phyloP scores from a whole-genome alignment of 2,113 vertebrate species.

The Lycocorax pyrrhopterus region DNA sequence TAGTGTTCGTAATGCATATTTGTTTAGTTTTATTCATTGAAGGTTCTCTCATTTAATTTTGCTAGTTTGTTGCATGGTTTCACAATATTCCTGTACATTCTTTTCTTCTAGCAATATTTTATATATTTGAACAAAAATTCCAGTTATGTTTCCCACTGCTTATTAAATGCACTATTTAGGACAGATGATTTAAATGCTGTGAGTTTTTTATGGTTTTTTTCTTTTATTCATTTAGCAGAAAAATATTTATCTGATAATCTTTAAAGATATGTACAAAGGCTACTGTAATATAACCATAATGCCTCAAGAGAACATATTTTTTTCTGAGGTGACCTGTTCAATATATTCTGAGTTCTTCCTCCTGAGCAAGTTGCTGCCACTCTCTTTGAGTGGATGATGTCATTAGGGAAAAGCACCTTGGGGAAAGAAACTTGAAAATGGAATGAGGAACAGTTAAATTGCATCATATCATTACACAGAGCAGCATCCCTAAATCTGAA shows the following conservation, averaged over 20 bases:
- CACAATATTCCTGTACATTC: neutral
- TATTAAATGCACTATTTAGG: neutral
- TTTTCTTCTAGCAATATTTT: neutral
- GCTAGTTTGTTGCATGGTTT: neutral
- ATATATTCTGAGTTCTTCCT: neutral
- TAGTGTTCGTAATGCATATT: neutral
- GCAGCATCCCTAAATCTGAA: neutral
- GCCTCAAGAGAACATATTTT: neutral
- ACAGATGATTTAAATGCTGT: neutral
- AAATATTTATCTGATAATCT: neutral
- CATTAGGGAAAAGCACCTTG: neutral
- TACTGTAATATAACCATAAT: neutral
- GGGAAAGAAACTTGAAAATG: neutral
- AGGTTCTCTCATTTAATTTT: neutral
- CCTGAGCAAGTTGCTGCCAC: neutral
- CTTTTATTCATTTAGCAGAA: neutral
- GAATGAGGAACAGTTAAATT: neutral
- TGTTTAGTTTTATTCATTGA: neutral
- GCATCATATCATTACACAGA: neutral
- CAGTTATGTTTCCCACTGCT: neutral
- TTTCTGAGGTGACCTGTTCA: neutral
- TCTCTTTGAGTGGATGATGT: neutral
- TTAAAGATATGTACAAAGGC: neutral
- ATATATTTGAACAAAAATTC: neutral
- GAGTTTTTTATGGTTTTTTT: neutral